These are phyloP conservation scores for Nasonia giraulti DNA, from an alignment of 1,140 invertebrate genomes.

Conservation along the genomic window DNA sequence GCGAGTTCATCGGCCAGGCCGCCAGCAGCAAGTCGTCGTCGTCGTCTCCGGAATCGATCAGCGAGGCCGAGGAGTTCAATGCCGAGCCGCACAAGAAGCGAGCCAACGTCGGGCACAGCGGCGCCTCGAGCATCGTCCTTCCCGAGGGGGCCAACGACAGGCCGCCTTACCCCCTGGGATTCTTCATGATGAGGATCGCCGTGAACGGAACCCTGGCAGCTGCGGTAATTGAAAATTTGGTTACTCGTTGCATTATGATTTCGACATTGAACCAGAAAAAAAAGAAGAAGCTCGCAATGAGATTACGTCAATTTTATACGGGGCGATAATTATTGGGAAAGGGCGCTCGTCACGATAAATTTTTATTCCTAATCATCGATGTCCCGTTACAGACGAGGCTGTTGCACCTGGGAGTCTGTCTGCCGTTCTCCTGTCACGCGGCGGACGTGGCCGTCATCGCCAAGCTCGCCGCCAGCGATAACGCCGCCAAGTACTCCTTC, in stretches of 20 bases:
- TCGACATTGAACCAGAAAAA: background rate
- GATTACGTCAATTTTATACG: background rate
- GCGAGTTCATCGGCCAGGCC: conserved; percentile 78
- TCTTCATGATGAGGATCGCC: conserved; percentile 77
- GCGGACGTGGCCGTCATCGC: conserved; percentile 78
- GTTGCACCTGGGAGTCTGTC: conserved; percentile 83
- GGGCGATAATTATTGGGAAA: background rate
- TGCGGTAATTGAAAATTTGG: conserved; percentile 67
- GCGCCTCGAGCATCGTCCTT: background rate
- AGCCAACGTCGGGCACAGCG: background rate
- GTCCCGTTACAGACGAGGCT: conserved; percentile 64
- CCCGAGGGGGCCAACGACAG: conserved; percentile 54
- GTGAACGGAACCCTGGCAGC: conserved; percentile 72
- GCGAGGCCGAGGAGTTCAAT: conserved; percentile 65
- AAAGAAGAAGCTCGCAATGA: background rate
- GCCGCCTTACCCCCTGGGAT: conserved; percentile 77
- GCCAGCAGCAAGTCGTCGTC: background rate
- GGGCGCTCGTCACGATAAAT: background rate
- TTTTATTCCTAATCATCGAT: background rate
- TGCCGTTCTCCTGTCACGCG: conserved; percentile 80
- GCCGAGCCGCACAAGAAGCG: conserved; percentile 57
- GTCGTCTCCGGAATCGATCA: conserved; percentile 4
- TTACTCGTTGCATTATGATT: too few species aligned
- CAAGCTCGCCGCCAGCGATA: conserved; percentile 70
- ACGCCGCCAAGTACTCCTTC: conserved; percentile 58